Conservation (phyloP, 2,113 vertebrate genomes). For the Pipra filicauda region DNA sequence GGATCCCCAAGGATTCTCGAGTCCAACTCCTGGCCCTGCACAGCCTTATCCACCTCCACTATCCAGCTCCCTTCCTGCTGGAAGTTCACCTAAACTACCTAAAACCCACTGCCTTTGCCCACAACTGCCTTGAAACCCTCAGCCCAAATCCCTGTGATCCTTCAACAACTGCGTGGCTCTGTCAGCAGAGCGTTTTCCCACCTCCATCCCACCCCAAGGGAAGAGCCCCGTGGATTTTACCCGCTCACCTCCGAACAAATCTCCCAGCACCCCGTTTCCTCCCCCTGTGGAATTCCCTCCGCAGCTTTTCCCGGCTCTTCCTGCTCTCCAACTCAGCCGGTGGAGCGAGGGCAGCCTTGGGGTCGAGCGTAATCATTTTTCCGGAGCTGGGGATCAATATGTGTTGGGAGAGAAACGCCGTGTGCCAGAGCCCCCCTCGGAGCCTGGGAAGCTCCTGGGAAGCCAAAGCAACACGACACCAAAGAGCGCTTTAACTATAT, state of each 20-base stretch:
- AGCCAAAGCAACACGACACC: not conserved
- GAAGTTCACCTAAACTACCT: not conserved
- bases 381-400: slow-evolving; percentile 70
- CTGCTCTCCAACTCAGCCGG: not conserved
- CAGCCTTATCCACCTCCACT: not conserved
- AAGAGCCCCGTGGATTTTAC: not conserved
- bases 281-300: not conserved
- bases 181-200: not conserved
- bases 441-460: slow-evolving; percentile 48
- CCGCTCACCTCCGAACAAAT: not conserved
- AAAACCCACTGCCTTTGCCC: not conserved
- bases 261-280: not conserved
- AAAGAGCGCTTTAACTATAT: slow-evolving; percentile 44
- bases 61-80: not conserved
- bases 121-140: not conserved
- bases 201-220: not conserved
- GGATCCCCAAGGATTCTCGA: not conserved
- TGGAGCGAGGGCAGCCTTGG: not conserved
- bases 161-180: not conserved
- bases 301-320: not conserved
- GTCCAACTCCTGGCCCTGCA: not conserved
- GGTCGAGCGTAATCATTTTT: slow-evolving; percentile 72
- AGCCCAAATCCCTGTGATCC: not conserved
- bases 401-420: slow-evolving; percentile 53
- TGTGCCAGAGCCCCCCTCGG: not conserved